These are phyloP conservation scores for Melikaiella ostensackeni DNA, from an alignment of 2,888 invertebrate species.

Conservation along the genomic window DNA sequence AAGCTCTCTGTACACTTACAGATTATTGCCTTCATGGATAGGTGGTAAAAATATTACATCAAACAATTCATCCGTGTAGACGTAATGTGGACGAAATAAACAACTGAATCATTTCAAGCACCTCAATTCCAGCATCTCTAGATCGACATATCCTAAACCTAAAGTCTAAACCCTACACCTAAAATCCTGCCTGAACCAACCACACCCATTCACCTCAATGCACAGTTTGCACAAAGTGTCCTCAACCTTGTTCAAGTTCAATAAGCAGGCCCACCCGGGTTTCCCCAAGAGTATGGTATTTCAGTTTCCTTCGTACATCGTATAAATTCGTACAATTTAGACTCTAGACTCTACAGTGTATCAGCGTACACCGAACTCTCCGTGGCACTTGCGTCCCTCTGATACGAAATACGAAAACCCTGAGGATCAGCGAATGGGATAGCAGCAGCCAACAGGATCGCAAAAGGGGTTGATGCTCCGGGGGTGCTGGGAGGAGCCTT, in stretches of 20 bases:
- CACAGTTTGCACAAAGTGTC: not conserved
- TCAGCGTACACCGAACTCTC: slow-evolving; percentile 23
- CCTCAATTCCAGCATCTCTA: no score
- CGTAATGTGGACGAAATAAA: no score
- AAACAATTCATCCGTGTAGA: no score
- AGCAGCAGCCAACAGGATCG: slow-evolving; percentile 49
- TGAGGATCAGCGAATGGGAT: slow-evolving; percentile 51
- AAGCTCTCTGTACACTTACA: no score
- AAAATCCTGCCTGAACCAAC: not conserved
- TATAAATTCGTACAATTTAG: no score
- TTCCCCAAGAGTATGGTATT: slow-evolving; percentile 46
- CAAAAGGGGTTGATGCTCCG: slow-evolving; percentile 33
- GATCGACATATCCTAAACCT: no score
- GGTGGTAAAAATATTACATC: no score
- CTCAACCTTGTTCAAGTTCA: slow-evolving; percentile 3
- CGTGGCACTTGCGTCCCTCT: slow-evolving; percentile 14
- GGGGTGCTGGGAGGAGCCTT: slow-evolving; percentile 40
- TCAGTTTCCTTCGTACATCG: not conserved
- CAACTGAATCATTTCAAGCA: no score
- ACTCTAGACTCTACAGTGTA: not conserved
- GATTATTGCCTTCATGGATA: no score
- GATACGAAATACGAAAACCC: slow-evolving; percentile 35
- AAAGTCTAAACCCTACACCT: not conserved
- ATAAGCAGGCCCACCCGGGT: slow-evolving; percentile 45
- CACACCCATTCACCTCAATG: not conserved